These are phyloP conservation scores for Sanderia malayensis DNA, from an alignment of 30 jellyfish, hydroid and myxozoan species.

Conservation along the genomic window DNA sequence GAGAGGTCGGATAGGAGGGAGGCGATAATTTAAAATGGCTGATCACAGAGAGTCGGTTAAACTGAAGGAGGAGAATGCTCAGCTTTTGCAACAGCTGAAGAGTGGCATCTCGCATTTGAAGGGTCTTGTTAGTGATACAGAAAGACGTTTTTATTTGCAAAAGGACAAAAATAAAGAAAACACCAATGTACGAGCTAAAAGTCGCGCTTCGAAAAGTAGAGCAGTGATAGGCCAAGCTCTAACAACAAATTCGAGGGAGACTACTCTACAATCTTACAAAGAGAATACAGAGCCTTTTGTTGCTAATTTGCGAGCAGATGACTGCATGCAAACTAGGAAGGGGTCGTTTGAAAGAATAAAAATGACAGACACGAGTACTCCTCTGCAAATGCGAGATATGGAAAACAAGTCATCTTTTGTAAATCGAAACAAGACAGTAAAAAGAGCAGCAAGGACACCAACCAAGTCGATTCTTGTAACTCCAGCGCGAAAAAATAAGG, in stretches of 20 bases:
- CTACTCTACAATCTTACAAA: not conserved
- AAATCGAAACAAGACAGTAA: not conserved
- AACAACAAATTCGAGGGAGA: no score
- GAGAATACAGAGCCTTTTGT: not conserved
- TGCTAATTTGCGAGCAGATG: not conserved
- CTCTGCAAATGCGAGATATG: not conserved
- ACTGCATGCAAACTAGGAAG: not conserved
- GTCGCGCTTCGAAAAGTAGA: not conserved
- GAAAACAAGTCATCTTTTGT: not conserved
- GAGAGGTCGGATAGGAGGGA: no score
- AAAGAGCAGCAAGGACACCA: not conserved
- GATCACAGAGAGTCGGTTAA: not conserved
- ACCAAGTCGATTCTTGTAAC: slow-evolving; percentile 47
- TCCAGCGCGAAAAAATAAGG: slow-evolving; percentile 50
- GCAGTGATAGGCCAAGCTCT: not conserved
- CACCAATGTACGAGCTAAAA: not conserved
- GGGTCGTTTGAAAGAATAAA: not conserved
- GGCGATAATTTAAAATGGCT: not conserved
- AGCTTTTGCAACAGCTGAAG: not conserved
- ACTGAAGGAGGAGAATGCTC: not conserved
- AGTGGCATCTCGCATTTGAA: not conserved
- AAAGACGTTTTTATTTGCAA: not conserved
- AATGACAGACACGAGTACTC: not conserved
- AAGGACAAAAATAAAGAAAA: not conserved
- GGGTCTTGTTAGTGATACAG: not conserved